A percentile compares a stretch with the other conserved stretches of the same genome.
phyloP scores from a whole-genome alignment of 2,797 vertebrate species.

The Amniataba percoides region DNA sequence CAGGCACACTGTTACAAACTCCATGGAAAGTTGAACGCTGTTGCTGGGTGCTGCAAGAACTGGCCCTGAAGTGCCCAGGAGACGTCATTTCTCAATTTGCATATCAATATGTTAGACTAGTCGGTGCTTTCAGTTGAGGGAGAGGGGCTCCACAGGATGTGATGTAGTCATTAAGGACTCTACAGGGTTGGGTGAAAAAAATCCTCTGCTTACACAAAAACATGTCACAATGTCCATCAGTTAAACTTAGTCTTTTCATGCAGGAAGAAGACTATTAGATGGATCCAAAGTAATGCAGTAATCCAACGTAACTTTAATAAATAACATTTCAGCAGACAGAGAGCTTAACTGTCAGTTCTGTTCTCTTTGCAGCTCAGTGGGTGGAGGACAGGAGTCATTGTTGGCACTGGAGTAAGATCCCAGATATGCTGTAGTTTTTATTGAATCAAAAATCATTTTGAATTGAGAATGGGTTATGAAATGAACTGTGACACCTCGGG shows the following conservation, averaged over 20 bases:
- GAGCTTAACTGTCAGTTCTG: constrained; percentile 3
- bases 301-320: background rate
- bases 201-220: too few relatives aligned
- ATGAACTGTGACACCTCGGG: too few relatives aligned
- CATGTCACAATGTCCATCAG: too few relatives aligned
- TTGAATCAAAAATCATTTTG: too few relatives aligned
- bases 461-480: too few relatives aligned
- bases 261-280: background rate
- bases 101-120: constrained; percentile 64
- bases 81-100: constrained; percentile 55
- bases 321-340: background rate
- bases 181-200: background rate
- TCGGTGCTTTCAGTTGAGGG: constrained; percentile 11
- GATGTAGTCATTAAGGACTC: constrained; percentile 2
- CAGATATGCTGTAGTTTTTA: background rate
- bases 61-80: constrained; percentile 26
- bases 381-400: background rate
- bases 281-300: background rate
- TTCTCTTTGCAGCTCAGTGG: background rate
- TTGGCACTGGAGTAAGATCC: background rate
- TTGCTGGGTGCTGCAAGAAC: constrained; percentile 42
- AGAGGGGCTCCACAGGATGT: background rate
- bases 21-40: constrained; percentile 27
- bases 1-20: constrained; percentile 13
- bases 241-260: background rate